Percentiles rank a stretch among this genome's conserved stretches.
Evolutionary conservation across 2,113 vertebrate species (phyloP).

Genomic region (Hoplias malabaricus): DNA sequence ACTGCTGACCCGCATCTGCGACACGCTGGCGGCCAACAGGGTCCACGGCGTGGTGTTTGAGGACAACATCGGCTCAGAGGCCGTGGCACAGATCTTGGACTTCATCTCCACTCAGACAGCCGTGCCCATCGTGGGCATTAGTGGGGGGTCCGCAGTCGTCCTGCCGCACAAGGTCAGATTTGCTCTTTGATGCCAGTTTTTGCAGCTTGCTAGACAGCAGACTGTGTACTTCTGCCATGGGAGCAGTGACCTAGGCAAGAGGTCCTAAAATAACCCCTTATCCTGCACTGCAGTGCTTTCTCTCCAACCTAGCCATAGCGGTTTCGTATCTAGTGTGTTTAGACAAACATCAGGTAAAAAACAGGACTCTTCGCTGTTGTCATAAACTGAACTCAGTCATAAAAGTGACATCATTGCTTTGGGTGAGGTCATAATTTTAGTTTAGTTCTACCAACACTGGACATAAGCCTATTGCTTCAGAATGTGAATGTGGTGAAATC

Average conservation of each 20-base stretch:
- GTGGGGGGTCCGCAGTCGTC: slow-evolving; percentile 91
- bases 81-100: slow-evolving; percentile 96
- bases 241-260: background rate
- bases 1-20: slow-evolving; percentile 89
- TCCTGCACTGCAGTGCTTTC: background rate
- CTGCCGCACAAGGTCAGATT: slow-evolving; percentile 88
- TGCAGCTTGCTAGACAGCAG: background rate
- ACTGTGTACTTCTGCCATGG: background rate
- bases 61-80: slow-evolving; percentile 88
- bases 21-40: slow-evolving; percentile 81
- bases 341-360: background rate
- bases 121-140: slow-evolving; percentile 93
- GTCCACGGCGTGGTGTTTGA: slow-evolving; percentile 94
- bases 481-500: no score
- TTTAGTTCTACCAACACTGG: background rate
- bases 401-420: background rate
- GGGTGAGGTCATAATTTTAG: background rate
- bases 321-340: background rate
- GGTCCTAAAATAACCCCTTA: background rate
- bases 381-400: no score
- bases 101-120: slow-evolving; percentile 93
- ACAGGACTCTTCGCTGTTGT: no score
- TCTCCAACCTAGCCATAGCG: background rate
- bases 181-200: slow-evolving; percentile 1
- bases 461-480: no score